Percentiles rank a stretch among this genome's conserved stretches.
These are phyloP conservation scores for Hemicentrotus pulcherrimus DNA, from an alignment of 35 echinoderm and acorn worm species.

Conservation along the genomic window DNA sequence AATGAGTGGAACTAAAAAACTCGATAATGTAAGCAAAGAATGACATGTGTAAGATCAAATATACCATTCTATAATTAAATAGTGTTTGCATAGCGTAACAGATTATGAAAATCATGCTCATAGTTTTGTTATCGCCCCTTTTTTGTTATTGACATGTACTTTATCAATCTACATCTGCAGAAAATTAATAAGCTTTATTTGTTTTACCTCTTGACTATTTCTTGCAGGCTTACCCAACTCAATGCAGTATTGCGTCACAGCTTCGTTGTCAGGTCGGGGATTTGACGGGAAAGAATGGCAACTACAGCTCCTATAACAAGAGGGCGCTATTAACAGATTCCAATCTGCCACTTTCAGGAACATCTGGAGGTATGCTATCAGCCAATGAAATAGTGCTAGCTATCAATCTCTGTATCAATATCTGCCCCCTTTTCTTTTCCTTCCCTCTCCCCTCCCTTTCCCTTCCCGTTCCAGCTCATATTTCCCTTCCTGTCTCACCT, in stretches of 20 bases:
- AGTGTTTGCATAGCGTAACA: neutral
- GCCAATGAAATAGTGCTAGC: too few species aligned
- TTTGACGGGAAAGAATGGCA: slow-evolving; percentile 57
- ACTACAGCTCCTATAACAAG: slow-evolving; percentile 50
- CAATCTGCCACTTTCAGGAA: slow-evolving; percentile 61
- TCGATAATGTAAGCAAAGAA: neutral
- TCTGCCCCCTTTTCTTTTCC: too few species aligned
- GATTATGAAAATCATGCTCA: neutral
- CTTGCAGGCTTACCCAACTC: slow-evolving; percentile 35
- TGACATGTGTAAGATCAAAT: neutral
- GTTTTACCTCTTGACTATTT: neutral
- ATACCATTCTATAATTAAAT: neutral
- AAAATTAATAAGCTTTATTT: neutral
- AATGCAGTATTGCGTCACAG: slow-evolving; percentile 62
- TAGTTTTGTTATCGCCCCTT: neutral
- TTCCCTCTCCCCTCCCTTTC: too few species aligned
- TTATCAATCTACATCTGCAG: neutral
- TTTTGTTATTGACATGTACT: neutral
- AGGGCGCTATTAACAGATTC: slow-evolving; percentile 58
- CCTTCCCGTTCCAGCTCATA: too few species aligned
- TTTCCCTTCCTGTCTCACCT: too few species aligned
- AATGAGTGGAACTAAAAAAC: neutral
- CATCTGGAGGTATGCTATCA: slow-evolving; percentile 45
- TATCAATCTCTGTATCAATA: too few species aligned
- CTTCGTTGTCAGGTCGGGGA: slow-evolving; percentile 70